Conservation (phyloP, 2,888 invertebrate genomes). For the Crocallis elinguaria region DNA sequence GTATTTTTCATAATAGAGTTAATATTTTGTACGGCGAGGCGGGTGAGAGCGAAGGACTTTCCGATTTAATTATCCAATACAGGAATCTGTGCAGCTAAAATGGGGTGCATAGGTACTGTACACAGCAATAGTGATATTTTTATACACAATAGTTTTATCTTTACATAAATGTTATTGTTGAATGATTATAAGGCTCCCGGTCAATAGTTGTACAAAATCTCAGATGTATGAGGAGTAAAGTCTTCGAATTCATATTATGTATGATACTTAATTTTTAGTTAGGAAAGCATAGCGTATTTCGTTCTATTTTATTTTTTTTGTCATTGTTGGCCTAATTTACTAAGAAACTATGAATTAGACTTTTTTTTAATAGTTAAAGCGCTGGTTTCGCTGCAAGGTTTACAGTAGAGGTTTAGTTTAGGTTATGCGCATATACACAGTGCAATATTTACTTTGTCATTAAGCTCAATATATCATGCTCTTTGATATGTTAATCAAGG, state of each 20-base stretch:
- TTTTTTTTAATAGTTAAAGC: conserved; percentile 10
- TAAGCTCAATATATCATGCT: no score
- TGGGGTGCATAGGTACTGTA: conserved; percentile 38
- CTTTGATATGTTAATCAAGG: no score
- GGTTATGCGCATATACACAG: no score
- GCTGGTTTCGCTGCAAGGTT: no score
- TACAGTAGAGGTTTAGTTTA: no score
- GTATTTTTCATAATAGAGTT: conserved; percentile 78
- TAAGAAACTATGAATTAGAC: conserved; percentile 5
- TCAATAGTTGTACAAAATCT: conserved; percentile 76
- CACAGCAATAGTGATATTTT: conserved; percentile 81
- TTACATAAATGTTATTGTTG: conserved; percentile 83
- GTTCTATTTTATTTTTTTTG: conserved; percentile 5
- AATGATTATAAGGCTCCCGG: conserved; percentile 83
- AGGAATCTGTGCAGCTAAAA: conserved; percentile 45
- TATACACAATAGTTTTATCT: conserved; percentile 82
- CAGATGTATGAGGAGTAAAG: conserved; percentile 60
- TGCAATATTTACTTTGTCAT: no score
- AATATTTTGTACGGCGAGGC: conserved; percentile 68
- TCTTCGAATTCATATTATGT: conserved; percentile 60
- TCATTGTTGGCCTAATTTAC: conserved; percentile 8
- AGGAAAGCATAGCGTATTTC: conserved; percentile 8
- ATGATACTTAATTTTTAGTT: conserved; percentile 35
- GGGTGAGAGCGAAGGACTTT: conserved; percentile 59
- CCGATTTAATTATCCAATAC: conserved; percentile 73